Evolutionary conservation across 2,888 invertebrate genomes (phyloP), one percentile per base, ranked within the genome.

Genomic region (Perizoma affinitatum): DNA sequence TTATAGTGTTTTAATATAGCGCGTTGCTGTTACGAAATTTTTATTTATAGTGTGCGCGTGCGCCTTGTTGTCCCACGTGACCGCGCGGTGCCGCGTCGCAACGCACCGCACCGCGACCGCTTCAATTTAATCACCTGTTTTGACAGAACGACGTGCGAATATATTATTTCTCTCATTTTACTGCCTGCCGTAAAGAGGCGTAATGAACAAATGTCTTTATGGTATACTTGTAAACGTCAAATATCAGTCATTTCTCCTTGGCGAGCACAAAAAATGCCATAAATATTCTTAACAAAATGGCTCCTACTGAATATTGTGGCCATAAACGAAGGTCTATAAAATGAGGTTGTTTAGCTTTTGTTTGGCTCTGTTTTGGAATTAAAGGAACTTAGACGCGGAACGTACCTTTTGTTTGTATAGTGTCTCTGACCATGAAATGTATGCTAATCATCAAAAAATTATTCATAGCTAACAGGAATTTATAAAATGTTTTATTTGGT

Each of bases 271-370:
- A 89, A 88, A 88, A 86, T 73, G 81, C 81, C 89, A 88, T 90
- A 90, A 90, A 90, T 90, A 87, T 87, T 83, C 79, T 83, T 86
- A 90, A 90, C 90, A 88, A 86, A 89, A 88, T 84, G 83, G 82
- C 83, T 87, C 88, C 90, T 90, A 90, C 90, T 88, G 90, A 88
- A 90, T 88, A 89, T 88, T 86, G 86, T 79, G 80, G 84, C 82
- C 82, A 87, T 90, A 89, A 90, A 90, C 81, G 74, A 71, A 79
- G 83, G 82, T 84, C 84, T 85, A 88, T 90, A 89, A 89, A 90
- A 80, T 84, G 85, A 87, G 86, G 87, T 87, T 86, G 85, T 88
- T 86, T 84, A 84, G 84, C 82, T 88, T 87, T 88, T 87, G 88
- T 89, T 86, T 77, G 79, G 66, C 73, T 80, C 81, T 82, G 79